These are phyloP conservation scores for Cheumatopsyche charites DNA, from an alignment of 1,140 invertebrate genomes.

Conservation along the genomic window DNA sequence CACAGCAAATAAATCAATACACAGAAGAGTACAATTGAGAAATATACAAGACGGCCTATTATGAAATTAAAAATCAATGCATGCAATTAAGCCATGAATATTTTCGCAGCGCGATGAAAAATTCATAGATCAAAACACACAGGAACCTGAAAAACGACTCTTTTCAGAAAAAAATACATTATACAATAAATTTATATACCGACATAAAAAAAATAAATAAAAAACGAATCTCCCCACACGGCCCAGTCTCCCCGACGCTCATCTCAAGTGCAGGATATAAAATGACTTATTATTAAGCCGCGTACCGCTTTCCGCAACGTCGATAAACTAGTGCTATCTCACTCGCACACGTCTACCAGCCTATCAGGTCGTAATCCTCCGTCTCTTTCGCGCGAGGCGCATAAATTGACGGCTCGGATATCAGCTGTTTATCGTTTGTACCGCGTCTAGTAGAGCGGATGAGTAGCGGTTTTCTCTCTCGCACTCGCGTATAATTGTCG, in stretches of 20 bases:
- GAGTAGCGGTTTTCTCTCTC: conserved; percentile 18
- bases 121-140: no score
- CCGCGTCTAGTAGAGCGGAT: not conserved
- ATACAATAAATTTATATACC: not conserved
- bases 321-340: conserved; percentile 15
- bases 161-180: not conserved
- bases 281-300: conserved; percentile 35
- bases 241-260: conserved; percentile 10
- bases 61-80: no score
- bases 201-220: conserved; percentile 1
- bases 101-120: no score
- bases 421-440: conserved; percentile 39
- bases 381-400: conserved; percentile 33
- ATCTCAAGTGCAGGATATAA: conserved; percentile 38
- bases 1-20: no score
- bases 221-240: not conserved
- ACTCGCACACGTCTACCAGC: not conserved
- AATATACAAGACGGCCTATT: no score
- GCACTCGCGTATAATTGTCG: not conserved
- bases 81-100: no score
- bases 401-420: conserved; percentile 30
- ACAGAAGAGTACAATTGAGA: not conserved
- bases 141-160: not conserved
- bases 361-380: not conserved
- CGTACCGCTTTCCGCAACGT: not conserved